phyloP scores from a whole-genome alignment of 37 sponge, comb jelly and placozoan genomes.

The Crambe crambe region DNA sequence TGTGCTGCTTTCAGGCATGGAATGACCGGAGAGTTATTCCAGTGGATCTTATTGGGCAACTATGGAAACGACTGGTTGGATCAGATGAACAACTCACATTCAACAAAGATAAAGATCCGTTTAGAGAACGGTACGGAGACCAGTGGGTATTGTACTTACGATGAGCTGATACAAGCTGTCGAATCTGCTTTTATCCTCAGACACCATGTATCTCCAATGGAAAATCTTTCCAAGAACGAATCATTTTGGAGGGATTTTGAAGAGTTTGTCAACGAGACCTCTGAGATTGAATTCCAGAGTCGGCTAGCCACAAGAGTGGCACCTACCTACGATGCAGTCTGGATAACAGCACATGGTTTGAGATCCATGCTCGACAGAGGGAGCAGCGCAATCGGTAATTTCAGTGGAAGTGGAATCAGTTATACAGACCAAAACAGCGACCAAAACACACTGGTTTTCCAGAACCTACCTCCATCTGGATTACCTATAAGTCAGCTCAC shows the following conservation, averaged over 20 bases:
- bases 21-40: constrained; percentile 3
- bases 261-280: neutral
- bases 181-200: constrained; percentile 22
- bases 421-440: too few species aligned
- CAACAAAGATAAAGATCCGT: neutral
- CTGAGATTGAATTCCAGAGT: neutral
- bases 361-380: neutral
- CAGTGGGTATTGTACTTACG: neutral
- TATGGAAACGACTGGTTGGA: constrained; percentile 17
- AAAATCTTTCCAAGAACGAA: neutral
- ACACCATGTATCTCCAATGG: neutral
- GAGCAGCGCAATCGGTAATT: neutral
- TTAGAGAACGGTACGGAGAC: neutral
- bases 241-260: neutral
- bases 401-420: neutral
- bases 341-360: constrained; percentile 13
- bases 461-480: too few species aligned
- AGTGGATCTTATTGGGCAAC: constrained; percentile 32
- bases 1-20: constrained; percentile 11
- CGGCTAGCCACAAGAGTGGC: neutral
- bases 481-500: neutral
- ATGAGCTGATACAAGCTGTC: constrained; percentile 4
- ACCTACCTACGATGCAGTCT: constrained; percentile 39
- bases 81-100: neutral
- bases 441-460: too few species aligned